Base-by-base conservation (phyloP, 53 echinoderm and acorn worm species). In the Echinarachnius parma region DNA sequence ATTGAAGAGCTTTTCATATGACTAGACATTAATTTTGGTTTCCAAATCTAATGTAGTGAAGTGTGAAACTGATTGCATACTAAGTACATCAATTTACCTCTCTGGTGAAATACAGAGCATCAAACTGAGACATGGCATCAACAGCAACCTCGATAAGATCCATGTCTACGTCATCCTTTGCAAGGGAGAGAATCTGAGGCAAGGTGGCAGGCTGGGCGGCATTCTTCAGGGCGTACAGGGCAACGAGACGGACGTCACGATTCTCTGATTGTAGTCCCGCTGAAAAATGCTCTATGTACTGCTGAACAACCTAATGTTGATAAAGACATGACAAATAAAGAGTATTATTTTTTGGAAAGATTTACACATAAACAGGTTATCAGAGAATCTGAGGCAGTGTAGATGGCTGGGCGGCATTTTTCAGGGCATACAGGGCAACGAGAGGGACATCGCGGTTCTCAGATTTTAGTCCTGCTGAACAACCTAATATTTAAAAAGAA, bases 171-270 rank as follows among this genome's bases (percentile, higher is more conserved):
- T 90, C 93, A 0, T 60, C 72, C 4, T 78, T 67, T 0, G 83
- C 71, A 26, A 84, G 39, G 15, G 82, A 64, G 31, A 87, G 19
- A 64, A 96, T 74, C 32, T 69, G 56, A 2, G 75, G 80, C 11
- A 96, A 57, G 21, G 86, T 80, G 0, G 78, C 50, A 1, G 91
- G 82, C 28, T 77, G 82, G 23, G 70, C 87, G 21, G 83, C 87
- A 53, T 96, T 96, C 77, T 84, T 87, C 55, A 96, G 64, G 45
- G 91, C 98, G 34, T 91, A 80, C 26, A 96, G 78, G 46, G 84
- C 78, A 20, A 88, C 74, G 9, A 83, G 64, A 52, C 85, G 87
- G 5, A 75, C 68, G n/a, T 79, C 64, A 2, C 58, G 74, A 21
- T 89, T 75, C 37, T 91, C 91, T 29, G 84, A 35, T 11, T 55